Base-by-base conservation (phyloP, 1,140 invertebrate species). In the Drosophila orena region DNA sequence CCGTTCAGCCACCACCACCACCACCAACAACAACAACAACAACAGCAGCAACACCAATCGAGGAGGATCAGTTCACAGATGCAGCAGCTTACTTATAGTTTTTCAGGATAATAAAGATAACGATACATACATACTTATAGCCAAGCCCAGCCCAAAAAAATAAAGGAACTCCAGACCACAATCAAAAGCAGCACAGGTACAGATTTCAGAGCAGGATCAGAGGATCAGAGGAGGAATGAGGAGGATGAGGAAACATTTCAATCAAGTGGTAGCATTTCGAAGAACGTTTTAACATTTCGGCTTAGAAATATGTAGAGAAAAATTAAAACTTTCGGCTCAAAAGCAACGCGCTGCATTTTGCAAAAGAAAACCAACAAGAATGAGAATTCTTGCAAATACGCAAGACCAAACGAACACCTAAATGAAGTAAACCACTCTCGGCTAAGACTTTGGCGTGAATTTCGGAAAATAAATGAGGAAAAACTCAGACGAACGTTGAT, bases 361-460 rank as follows among this genome's bases (percentile, higher is more conserved):
- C 59, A 70, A 69, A 52, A 34, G 14, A 50, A 40, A 57, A 77
- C 35, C 40, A 72, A 56, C 35, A 44, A 49, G 40, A 62, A 61
- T 5, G 49, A 68, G 30, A 37, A n/a, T 22, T 43, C 35, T 68
- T 78, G 64, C 62, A 30, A 8, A 10, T 8, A 30, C 2, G 30
- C 37, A 38, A 38, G 49, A 58, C 58, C 58, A 59, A 60, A 60
- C 52, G 10, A 34, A 69, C 54, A 75, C 65, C 49, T 34, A 44
- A 54, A 69, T 40, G 44, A 54, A 47, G 60, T 60, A 64, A 57
- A 65, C n/a, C 68, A 80, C 80, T 89, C 84, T 89, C 84, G 84
- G 84, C 84, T 71, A 68, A 71, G 84, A 89, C 85, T 89, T 89
- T 90, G 84, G 84, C 85, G 85, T 90, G 70, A 38, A 71, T 89